Percentiles rank a stretch among this genome's conserved stretches.
phyloP scores from a whole-genome alignment of 1,140 invertebrate species.

The Papilio xuthus region DNA sequence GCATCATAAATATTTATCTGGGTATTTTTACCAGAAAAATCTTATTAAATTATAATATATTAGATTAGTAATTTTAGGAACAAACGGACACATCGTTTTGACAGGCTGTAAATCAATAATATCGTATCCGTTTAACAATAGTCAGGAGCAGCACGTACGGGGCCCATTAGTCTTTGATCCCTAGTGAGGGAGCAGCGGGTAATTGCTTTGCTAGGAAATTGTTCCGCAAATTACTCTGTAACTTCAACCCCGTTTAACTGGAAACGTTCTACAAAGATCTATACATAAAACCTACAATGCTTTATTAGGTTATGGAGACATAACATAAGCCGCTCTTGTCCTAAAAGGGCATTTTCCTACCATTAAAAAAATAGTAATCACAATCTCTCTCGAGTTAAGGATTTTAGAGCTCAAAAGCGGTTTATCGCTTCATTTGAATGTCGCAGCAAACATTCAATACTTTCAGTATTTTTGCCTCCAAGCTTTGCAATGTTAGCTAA shows the following conservation, averaged over 20 bases:
- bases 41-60: background rate
- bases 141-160: background rate
- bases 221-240: slow-evolving; percentile 18
- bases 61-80: background rate
- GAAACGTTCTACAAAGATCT: background rate
- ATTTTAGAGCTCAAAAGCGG: background rate
- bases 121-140: background rate
- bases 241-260: slow-evolving; percentile 5
- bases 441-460: background rate
- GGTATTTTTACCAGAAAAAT: too few relatives aligned
- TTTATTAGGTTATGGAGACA: background rate
- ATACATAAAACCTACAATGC: background rate
- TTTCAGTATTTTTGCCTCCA: slow-evolving; percentile 28
- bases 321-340: background rate
- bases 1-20: background rate
- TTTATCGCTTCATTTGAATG: background rate
- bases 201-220: slow-evolving; percentile 25
- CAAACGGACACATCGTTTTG: slow-evolving; percentile 8
- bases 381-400: background rate
- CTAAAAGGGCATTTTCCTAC: too few relatives aligned
- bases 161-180: slow-evolving; percentile 25
- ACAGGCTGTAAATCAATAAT: slow-evolving; percentile 8
- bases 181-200: background rate
- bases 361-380: background rate
- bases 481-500: slow-evolving; percentile 36